phyloP scores from a whole-genome alignment of 2,113 vertebrate genomes.

The Pardalotus punctatus region DNA sequence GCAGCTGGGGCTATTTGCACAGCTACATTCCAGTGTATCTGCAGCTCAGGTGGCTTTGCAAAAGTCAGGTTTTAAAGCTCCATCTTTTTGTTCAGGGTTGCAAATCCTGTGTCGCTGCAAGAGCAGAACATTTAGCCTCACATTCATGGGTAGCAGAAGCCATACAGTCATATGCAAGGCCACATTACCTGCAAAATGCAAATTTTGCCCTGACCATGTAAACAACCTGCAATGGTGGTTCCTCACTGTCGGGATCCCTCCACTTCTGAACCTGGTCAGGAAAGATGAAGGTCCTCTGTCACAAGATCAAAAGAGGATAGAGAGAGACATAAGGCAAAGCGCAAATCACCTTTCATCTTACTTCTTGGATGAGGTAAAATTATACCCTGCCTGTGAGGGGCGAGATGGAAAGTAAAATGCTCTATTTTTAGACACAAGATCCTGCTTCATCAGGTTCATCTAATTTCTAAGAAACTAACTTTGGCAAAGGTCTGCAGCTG shows the following conservation, averaged over 20 bases:
- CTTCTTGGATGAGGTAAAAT: neutral
- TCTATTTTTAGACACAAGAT: conserved; percentile 22
- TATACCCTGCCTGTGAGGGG: neutral
- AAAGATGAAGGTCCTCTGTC: neutral
- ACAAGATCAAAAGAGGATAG: neutral
- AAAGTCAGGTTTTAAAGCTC: neutral
- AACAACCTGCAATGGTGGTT: neutral
- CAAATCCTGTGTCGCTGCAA: neutral
- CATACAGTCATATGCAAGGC: neutral
- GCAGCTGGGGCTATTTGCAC: neutral
- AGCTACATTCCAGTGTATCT: neutral
- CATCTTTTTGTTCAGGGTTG: neutral
- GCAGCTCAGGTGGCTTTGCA: neutral
- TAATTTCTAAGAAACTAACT: conserved; percentile 41
- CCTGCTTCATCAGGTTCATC: conserved; percentile 10
- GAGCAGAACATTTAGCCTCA: neutral
- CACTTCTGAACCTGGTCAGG: neutral
- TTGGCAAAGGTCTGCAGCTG: conserved; percentile 6
- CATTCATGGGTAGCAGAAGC: neutral
- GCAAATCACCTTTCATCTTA: conserved; percentile 3
- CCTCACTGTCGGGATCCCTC: neutral
- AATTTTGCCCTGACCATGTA: neutral
- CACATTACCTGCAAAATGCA: neutral
- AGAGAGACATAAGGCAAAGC: neutral
- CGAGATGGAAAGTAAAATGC: conserved; percentile 6